Conservation (phyloP, 2,888 invertebrate genomes). For the Dolomedes plantarius region DNA sequence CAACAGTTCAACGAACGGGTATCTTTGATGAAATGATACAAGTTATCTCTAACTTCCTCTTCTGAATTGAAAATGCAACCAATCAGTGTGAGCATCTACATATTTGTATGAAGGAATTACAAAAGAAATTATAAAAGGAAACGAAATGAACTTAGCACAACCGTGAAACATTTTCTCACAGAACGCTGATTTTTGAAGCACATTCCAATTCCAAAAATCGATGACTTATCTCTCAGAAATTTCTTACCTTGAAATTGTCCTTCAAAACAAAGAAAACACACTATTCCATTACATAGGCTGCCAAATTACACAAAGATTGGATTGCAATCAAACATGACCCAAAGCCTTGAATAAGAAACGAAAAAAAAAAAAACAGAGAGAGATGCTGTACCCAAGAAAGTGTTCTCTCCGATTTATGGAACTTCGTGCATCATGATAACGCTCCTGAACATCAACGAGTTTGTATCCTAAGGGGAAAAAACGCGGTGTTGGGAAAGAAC, state of each 20-base stretch:
- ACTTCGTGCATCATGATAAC: slow-evolving; percentile 42
- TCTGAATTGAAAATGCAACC: too few relatives aligned
- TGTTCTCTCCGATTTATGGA: slow-evolving; percentile 14
- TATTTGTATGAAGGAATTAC: too few relatives aligned
- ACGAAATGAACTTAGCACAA: too few relatives aligned
- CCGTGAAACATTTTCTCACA: too few relatives aligned
- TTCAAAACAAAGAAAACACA: not conserved
- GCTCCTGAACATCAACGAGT: slow-evolving; percentile 4
- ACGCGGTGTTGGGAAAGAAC: slow-evolving; percentile 26
- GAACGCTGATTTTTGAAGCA: too few relatives aligned
- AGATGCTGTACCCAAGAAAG: not conserved
- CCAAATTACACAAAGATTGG: slow-evolving; percentile 1
- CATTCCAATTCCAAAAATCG: not conserved
- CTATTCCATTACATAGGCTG: not conserved
- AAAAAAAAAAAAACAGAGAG: not conserved
- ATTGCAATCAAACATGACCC: slow-evolving; percentile 12
- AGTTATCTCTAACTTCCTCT: too few relatives aligned
- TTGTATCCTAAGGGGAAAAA: not conserved
- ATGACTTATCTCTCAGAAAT: not conserved
- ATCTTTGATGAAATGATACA: too few relatives aligned
- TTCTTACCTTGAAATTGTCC: not conserved
- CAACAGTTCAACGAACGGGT: too few relatives aligned
- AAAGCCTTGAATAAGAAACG: not conserved
- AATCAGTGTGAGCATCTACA: too few relatives aligned
- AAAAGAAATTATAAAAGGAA: too few relatives aligned